Evolutionary conservation across 2,888 invertebrate genomes (phyloP), one percentile per base, ranked within the genome.

Genomic region (Drosophila nr. perissopoda): DNA sequence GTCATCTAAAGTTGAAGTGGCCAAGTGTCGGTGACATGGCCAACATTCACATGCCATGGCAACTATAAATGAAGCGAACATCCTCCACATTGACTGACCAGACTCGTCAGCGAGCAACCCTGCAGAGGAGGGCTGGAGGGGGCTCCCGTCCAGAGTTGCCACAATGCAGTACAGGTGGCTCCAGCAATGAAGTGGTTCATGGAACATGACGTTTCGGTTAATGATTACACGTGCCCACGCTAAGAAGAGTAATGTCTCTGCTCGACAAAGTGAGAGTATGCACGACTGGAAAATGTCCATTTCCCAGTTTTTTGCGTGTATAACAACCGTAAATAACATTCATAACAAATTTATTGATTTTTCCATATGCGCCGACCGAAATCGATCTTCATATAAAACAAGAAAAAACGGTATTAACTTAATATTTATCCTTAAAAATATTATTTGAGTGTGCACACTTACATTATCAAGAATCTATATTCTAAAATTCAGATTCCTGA

Each of bases 161-260:
- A 52, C 36, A 61, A 53, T 51, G 58, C 62, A 45, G 29, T 48
- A 25, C 53, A 56, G 53, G 36, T 40, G 57, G 34, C 11, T 38
- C 56, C 40, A 62, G 77, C 63, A 64, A 82, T 82, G 73, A 85
- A 85, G 88, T 89, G 80, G 78, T 70, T 66, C 83, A 76, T 84
- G 58, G 82, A 67, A 57, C 78, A 69, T 51, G 80, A 61, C 69
- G 72, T 45, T 63, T 69, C 61, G 73, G 81, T 56, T 66, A 84
- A 85, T 81, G 86, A 87, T 89, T 87, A 87, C 83, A 84, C 78
- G 75, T 83, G 68, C 76, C 67, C 79, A 89, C 56, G 81, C 67
- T 49, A 38, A 33, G 45, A 42, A 31, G 53, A 27, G 29, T 27
- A 16, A 45, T 27, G 25, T 8, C 45, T 4, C 16, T 16, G 27